These are phyloP conservation scores for Molothrus ater DNA, from an alignment of 2,797 vertebrate genomes.

Conservation along the genomic window DNA sequence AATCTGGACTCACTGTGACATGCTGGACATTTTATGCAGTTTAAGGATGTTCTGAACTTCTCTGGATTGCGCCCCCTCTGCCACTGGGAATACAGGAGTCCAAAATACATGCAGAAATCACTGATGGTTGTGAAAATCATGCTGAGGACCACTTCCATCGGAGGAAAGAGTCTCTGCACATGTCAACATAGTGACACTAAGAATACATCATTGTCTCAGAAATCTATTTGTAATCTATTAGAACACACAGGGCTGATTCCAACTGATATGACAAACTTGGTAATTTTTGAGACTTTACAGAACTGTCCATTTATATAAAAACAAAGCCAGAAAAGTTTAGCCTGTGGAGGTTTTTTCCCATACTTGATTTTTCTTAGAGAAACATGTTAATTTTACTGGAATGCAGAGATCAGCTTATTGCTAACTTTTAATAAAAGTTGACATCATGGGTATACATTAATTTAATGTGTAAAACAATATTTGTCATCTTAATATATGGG, in stretches of 20 bases:
- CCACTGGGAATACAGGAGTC: neutral
- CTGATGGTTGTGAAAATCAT: neutral
- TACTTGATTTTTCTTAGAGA: neutral
- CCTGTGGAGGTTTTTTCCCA: neutral
- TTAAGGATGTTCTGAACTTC: neutral
- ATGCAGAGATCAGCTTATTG: neutral
- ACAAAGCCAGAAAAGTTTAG: neutral
- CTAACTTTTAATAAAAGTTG: neutral
- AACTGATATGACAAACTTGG: neutral
- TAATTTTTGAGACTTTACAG: neutral
- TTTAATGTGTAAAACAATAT: neutral
- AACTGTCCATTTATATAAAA: neutral
- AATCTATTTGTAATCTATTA: neutral
- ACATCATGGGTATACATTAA: neutral
- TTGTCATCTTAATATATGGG: conserved; percentile 5
- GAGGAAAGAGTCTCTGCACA: neutral
- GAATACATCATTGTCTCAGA: neutral
- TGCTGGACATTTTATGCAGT: neutral
- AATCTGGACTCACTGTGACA: neutral
- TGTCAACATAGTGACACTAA: neutral
- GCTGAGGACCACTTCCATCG: neutral
- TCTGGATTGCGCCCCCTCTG: neutral
- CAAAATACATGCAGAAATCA: neutral
- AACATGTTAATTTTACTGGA: neutral
- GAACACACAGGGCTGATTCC: neutral